phyloP scores from a whole-genome alignment of 2,113 vertebrate species.

The Bujurquina vittata region DNA sequence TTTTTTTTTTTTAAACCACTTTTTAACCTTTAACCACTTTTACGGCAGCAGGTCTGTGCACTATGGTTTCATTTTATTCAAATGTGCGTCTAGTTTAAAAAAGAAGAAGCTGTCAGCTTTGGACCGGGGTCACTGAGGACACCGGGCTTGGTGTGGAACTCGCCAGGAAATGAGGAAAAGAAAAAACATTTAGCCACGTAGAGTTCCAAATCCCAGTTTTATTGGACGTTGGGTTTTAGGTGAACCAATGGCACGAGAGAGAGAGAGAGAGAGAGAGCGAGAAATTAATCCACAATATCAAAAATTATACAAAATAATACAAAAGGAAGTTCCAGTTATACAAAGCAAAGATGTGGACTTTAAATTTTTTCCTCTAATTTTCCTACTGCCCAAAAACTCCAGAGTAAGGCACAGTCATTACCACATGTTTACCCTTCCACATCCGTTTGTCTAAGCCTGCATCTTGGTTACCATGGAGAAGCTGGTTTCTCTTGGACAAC shows the following conservation, averaged over 20 bases:
- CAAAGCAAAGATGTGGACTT: conserved; percentile 80
- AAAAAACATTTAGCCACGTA: neutral
- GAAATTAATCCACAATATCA: conserved; percentile 86
- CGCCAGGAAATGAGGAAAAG: neutral
- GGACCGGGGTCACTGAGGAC: neutral
- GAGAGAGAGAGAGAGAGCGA: conserved; percentile 84
- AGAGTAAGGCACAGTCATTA: conserved; percentile 83
- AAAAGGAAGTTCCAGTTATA: conserved; percentile 82
- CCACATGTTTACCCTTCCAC: conserved; percentile 73
- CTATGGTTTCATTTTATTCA: neutral
- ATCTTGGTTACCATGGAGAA: conserved; percentile 40
- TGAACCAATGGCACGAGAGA: conserved; percentile 96
- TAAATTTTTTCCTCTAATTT: conserved; percentile 25
- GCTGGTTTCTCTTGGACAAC: conserved; percentile 6
- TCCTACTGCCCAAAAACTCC: conserved; percentile 68
- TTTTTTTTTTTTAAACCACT: too few species aligned
- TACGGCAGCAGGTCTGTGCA: neutral
- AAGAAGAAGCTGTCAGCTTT: too few species aligned
- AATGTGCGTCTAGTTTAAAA: neutral
- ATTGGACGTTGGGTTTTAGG: conserved; percentile 88
- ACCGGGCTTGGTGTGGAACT: neutral
- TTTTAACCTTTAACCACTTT: neutral
- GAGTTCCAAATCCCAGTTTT: conserved; percentile 86
- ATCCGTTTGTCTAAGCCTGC: conserved; percentile 53
- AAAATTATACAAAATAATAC: conserved; percentile 82